These are phyloP conservation scores for Cremastinae sp. DNA, from an alignment of 2,888 invertebrate species.

Conservation along the genomic window DNA sequence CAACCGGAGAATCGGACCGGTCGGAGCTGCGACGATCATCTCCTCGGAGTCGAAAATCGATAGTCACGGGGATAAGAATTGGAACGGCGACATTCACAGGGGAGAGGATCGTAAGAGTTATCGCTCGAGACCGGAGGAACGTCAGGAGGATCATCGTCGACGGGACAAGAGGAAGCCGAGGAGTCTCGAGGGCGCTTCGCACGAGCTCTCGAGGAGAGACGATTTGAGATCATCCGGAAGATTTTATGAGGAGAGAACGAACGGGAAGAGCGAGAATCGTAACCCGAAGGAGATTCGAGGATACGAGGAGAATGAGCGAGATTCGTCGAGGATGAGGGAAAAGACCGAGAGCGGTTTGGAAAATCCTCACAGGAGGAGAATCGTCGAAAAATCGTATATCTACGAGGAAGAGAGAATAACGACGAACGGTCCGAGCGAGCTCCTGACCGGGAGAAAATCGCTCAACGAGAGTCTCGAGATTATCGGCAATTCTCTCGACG, in stretches of 20 bases:
- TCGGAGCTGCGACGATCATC: constrained; percentile 63
- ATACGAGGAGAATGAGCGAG: constrained; percentile 59
- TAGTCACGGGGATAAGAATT: no score
- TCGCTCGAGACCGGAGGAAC: constrained; percentile 35
- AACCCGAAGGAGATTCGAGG: constrained; percentile 59
- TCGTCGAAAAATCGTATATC: constrained; percentile 62
- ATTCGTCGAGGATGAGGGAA: constrained; percentile 44
- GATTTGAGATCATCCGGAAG: constrained; percentile 60
- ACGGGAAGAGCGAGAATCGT: constrained; percentile 63
- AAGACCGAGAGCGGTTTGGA: constrained; percentile 63
- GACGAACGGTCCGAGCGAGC: constrained; percentile 55
- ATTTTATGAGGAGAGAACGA: constrained; percentile 65
- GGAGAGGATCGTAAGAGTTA: constrained; percentile 49
- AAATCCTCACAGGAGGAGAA: constrained; percentile 58
- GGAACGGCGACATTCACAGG: no score
- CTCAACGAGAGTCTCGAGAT: constrained; percentile 64
- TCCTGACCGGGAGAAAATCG: constrained; percentile 61
- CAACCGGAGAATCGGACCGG: constrained; percentile 64
- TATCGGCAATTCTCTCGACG: constrained; percentile 58
- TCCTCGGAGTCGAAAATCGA: constrained; percentile 59
- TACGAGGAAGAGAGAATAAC: constrained; percentile 61
- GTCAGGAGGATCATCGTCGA: constrained; percentile 44
- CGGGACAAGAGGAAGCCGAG: constrained; percentile 56
- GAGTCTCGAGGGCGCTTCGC: constrained; percentile 65
- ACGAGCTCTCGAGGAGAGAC: constrained; percentile 55